phyloP scores from a whole-genome alignment of 2,113 vertebrate species.

The Pyrgilauda ruficollis region DNA sequence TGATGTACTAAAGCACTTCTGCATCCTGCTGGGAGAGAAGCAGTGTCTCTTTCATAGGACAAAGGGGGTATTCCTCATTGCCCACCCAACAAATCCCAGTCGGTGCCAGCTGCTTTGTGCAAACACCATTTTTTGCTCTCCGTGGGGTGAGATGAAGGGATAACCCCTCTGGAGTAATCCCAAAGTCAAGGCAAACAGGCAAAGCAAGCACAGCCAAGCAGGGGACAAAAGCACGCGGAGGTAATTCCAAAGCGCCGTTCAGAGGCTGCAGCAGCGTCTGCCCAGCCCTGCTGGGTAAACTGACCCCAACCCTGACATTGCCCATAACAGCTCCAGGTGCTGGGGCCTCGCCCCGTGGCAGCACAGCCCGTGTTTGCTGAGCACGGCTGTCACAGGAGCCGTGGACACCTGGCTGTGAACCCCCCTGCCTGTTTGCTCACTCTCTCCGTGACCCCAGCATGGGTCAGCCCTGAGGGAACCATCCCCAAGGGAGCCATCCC shows the following conservation, averaged over 20 bases:
- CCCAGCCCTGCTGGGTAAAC: conserved; percentile 16
- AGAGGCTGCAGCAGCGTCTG: background rate
- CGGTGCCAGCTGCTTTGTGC: fast-evolving
- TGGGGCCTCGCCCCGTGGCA: background rate
- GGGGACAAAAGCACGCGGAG: background rate
- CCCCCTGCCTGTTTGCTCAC: background rate
- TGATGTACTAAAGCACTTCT: background rate
- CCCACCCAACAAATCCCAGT: background rate
- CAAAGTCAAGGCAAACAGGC: background rate
- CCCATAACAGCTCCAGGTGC: background rate
- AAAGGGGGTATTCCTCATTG: background rate
- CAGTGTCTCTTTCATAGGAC: background rate
- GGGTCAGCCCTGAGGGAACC: background rate
- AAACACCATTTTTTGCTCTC: background rate
- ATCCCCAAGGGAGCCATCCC: background rate
- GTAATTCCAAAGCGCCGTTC: background rate
- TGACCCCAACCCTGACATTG: background rate
- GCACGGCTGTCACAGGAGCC: fast-evolving
- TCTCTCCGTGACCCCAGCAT: background rate
- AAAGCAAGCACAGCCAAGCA: background rate
- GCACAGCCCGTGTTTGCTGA: background rate
- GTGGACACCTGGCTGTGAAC: background rate
- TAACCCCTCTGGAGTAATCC: background rate
- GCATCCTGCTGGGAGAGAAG: background rate
- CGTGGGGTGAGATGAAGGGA: background rate